Evolutionary conservation across 2,113 vertebrate genomes (phyloP).

Genomic region (Aptenodytes forsteri): DNA sequence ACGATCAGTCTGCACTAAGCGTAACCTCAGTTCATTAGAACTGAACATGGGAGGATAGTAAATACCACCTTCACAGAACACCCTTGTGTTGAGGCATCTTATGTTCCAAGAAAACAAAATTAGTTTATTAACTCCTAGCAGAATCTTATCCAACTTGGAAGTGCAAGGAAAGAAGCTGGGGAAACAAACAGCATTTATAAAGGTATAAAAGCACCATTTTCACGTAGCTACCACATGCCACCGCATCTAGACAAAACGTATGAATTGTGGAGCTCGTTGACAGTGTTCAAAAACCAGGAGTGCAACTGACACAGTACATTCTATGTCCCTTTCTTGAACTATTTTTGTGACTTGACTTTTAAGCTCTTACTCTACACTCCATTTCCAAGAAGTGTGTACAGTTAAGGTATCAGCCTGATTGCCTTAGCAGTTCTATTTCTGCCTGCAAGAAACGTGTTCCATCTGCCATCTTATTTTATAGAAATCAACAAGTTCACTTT

Average conservation of each 20-base stretch:
- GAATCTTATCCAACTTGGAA: neutral
- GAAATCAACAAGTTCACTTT: slow-evolving; percentile 15
- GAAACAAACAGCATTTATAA: neutral
- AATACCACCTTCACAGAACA: slow-evolving; percentile 29
- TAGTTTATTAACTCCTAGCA: neutral
- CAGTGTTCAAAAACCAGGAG: neutral
- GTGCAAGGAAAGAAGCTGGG: neutral
- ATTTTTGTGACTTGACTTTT: neutral
- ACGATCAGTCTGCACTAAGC: neutral
- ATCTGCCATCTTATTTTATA: neutral
- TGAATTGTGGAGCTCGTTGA: neutral
- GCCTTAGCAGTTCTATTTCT: slow-evolving; percentile 1
- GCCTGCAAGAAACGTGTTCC: neutral
- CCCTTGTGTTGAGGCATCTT: neutral
- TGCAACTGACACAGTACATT: neutral
- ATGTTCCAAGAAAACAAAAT: neutral
- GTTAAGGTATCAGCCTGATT: neutral
- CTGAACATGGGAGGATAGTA: neutral
- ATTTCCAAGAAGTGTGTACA: neutral
- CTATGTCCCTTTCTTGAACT: neutral
- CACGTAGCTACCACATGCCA: neutral
- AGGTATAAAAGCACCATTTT: neutral
- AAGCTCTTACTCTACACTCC: neutral
- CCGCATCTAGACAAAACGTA: neutral
- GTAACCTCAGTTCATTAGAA: neutral